These are phyloP conservation scores for Siphonodentalium dalli DNA, from an alignment of 2,888 invertebrate genomes.

Conservation along the genomic window DNA sequence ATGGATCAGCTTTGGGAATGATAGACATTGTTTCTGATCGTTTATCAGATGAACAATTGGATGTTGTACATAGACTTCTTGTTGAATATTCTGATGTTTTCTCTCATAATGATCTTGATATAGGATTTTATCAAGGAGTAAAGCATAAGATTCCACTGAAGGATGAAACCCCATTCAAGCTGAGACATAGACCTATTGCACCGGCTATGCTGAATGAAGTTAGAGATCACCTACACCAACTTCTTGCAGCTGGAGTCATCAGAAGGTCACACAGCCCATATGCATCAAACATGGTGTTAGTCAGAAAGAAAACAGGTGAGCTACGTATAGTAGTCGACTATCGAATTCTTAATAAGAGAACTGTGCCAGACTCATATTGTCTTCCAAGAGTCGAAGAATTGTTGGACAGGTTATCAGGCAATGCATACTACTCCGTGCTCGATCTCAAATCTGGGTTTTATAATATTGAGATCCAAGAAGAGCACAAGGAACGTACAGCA, in stretches of 20 bases:
- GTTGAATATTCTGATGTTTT: too few relatives aligned
- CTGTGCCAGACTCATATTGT: too few relatives aligned
- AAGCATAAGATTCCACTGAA: background rate
- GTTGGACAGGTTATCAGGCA: conserved; percentile 1
- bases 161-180: background rate
- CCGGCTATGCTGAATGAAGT: conserved; percentile 3
- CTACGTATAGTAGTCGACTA: too few relatives aligned
- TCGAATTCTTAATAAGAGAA: too few relatives aligned
- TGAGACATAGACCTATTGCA: background rate
- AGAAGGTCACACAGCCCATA: too few relatives aligned
- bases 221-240: too few relatives aligned
- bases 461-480: conserved; percentile 4
- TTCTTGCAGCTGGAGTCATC: too few relatives aligned
- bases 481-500: conserved; percentile 24
- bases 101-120: background rate
- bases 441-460: conserved; percentile 11
- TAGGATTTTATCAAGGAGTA: background rate
- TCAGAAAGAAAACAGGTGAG: too few relatives aligned
- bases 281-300: too few relatives aligned
- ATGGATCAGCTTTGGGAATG: background rate
- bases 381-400: too few relatives aligned
- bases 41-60: background rate
- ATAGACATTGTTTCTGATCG: background rate
- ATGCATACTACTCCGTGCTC: conserved; percentile 5
- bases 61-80: background rate